A percentile compares a stretch with the other conserved stretches of the same genome.
These are phyloP conservation scores for Alloplasta piceator DNA, from an alignment of 2,888 invertebrate genomes.

Conservation along the genomic window DNA sequence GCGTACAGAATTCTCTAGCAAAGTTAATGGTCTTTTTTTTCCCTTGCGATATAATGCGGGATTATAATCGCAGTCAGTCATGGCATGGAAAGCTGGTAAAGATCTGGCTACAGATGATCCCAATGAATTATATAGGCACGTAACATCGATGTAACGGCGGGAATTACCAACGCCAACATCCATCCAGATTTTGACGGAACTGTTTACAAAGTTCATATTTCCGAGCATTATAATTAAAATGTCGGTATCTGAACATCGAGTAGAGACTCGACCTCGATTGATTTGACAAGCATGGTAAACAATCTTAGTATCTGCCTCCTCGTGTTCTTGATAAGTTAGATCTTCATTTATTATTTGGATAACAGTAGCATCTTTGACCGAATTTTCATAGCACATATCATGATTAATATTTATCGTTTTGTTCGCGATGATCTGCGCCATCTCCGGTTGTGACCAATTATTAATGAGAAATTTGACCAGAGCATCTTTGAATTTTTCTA, in stretches of 20 bases:
- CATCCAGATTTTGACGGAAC: conserved; percentile 40
- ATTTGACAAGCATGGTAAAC: conserved; percentile 63
- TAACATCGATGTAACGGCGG: conserved; percentile 50
- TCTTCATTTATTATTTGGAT: too few species aligned
- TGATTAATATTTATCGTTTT: too few species aligned
- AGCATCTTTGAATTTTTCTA: too few species aligned
- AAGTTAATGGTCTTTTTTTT: conserved; percentile 32
- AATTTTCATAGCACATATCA: too few species aligned
- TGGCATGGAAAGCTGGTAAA: conserved; percentile 47
- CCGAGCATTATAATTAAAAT: conserved; percentile 25
- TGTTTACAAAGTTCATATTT: too few species aligned
- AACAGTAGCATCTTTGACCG: too few species aligned
- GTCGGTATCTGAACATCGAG: conserved; percentile 43
- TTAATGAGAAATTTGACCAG: too few species aligned
- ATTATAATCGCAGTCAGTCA: too few species aligned
- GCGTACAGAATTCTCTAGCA: conserved; percentile 5
- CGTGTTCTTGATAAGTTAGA: conserved; percentile 63
- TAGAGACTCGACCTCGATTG: conserved; percentile 27
- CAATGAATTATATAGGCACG: conserved; percentile 27
- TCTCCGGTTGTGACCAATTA: too few species aligned
- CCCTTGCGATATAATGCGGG: conserved; percentile 50
- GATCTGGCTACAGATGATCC: conserved; percentile 20
- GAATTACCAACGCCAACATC: conserved; percentile 47
- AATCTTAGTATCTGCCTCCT: conserved; percentile 69
- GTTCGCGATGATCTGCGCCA: too few species aligned